Evolutionary conservation across 2,888 invertebrate species (phyloP).

Genomic region (Tachina lurida): DNA sequence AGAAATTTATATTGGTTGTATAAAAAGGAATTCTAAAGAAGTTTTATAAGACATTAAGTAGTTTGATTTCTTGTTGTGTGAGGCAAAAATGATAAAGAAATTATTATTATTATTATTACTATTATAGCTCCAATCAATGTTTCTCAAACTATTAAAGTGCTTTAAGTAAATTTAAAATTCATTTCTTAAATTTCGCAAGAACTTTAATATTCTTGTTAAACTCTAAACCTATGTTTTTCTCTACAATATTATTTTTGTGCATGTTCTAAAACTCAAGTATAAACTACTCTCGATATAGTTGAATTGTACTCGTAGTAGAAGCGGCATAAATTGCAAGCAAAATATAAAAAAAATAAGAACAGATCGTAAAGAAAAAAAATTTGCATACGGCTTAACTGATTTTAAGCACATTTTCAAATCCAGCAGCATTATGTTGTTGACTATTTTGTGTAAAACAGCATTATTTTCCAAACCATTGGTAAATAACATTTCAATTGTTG

Average conservation of each 20-base stretch:
- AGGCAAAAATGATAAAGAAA: conserved; percentile 8
- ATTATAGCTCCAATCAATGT: not conserved
- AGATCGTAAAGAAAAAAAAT: not conserved
- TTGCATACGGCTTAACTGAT: conserved; percentile 63
- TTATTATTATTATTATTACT: not conserved
- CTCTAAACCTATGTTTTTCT: not conserved
- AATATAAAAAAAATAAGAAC: not conserved
- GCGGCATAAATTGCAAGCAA: not conserved
- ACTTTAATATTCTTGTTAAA: not conserved
- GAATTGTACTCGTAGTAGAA: conserved; percentile 19
- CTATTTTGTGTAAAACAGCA: conserved; percentile 50
- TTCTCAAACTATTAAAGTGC: not conserved
- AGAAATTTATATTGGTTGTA: conserved; percentile 16
- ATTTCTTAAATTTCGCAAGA: conserved; percentile 2
- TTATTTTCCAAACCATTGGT: conserved; percentile 69
- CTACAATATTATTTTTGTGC: not conserved
- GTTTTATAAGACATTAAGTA: conserved; percentile 50
- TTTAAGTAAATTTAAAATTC: not conserved
- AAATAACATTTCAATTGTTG: conserved; percentile 62
- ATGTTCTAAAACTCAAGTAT: conserved; percentile 26
- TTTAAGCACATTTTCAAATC: conserved; percentile 58
- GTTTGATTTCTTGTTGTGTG: conserved; percentile 40
- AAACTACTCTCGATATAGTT: conserved; percentile 20
- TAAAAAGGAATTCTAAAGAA: not conserved
- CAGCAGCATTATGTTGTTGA: conserved; percentile 48